Evolutionary conservation across 2,888 invertebrate genomes (phyloP), one percentile per base, ranked within the genome.

Genomic region (Blomia tropicalis): DNA sequence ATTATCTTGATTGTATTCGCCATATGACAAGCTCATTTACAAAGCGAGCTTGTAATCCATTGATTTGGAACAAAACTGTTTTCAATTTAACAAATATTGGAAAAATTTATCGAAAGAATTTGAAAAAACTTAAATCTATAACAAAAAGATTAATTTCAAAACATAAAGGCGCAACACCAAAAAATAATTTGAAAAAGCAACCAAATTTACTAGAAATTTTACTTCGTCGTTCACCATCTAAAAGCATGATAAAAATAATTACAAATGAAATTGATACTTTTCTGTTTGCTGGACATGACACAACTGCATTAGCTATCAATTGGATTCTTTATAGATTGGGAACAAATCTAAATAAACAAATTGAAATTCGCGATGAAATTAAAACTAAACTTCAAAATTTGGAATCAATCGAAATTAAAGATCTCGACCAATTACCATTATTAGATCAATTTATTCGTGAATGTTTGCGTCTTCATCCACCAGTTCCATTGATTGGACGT

Each of bases 401-500:
- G 36, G 7, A 36, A 36, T 11, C 17, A 17, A 17, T 36, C 7
- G 7, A 36, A 36, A 11, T 36, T 11, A 36, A 7, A 11, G 36
- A 36, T 36, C 17, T 36, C 7, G 36, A 36, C 36, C 36, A 17
- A 36, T 17, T 36, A 36, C 7, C 17, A 7, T 47, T 11, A 11
- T 47, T 47, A 47, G 47, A 47, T 19, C 19, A 19, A 14, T 47
- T n/a, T 19, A 19, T 47, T 11, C 11, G 19, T 14, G 47, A 47
- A 30, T 7, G 43, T 2, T 31, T 59, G 4, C 59, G 59, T 59
- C 22, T 59, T 5, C 44, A 59, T 59, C 59, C 59, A 11, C 43
- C 59, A 23, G 59, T 59, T 17, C 59, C 59, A 27, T 44, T 29
- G 4, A 44, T 59, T 4, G 59, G 43, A n/a, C 44, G 59, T 25